phyloP scores from a whole-genome alignment of 35 echinoderm and acorn worm species.

The Eucidaris tribuloides region DNA sequence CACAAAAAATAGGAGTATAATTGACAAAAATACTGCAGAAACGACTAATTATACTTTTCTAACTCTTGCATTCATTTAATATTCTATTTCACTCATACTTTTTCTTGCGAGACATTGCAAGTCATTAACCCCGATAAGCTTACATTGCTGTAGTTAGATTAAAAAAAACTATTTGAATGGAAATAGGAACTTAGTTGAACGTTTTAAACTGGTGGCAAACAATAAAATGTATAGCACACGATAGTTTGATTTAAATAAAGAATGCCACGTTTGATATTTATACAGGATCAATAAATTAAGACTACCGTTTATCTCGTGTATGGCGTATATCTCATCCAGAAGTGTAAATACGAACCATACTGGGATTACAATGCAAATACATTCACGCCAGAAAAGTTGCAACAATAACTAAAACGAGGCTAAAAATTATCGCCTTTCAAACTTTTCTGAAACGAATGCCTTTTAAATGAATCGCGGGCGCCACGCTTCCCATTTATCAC shows the following conservation, averaged over 20 bases:
- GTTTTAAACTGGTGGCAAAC: background rate
- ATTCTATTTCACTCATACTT: too few relatives aligned
- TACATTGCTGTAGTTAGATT: too few relatives aligned
- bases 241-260: background rate
- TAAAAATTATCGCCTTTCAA: conserved; percentile 20
- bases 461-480: background rate
- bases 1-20: too few relatives aligned
- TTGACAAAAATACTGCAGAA: too few relatives aligned
- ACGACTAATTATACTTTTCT: too few relatives aligned
- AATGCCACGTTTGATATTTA: conserved; percentile 11
- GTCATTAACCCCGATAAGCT: too few relatives aligned
- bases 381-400: background rate
- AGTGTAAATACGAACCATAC: background rate
- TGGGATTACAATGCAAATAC: background rate
- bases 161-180: too few relatives aligned
- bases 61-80: too few relatives aligned
- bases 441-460: background rate
- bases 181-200: too few relatives aligned
- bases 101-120: too few relatives aligned
- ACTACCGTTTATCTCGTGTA: background rate
- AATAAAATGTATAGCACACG: background rate
- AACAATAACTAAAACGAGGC: conserved; percentile 19
- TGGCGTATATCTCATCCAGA: background rate
- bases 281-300: too few relatives aligned
- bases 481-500: background rate